Evolutionary conservation across 2,797 vertebrate genomes (phyloP), one percentile per base, ranked within the genome.

Genomic region (Garrulus glandarius): DNA sequence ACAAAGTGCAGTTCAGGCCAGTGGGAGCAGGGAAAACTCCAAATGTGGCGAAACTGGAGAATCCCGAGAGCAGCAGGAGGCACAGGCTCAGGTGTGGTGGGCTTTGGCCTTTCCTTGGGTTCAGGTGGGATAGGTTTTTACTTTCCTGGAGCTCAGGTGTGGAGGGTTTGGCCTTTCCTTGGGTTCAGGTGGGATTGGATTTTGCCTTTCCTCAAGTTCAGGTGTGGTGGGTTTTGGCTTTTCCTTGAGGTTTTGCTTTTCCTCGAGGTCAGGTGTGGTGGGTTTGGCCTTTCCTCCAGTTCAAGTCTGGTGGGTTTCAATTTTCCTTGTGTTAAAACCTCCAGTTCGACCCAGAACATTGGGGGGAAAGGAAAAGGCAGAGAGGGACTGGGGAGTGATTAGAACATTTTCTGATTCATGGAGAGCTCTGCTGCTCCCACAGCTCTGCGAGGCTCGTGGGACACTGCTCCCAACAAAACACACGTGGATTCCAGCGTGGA

Each of bases 141-240:
- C 26, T 46, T 26, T 34, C 43, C 32, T 64, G 1, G 8, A 15
- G 30, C 4, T 32, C 41, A 63, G 21, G 4, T 43, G 20, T 30
- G 29, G 3, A 13, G 46, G 23, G 7, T 60, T 60, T 41, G 6
- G 60, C 14, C 6, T 39, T 41, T 44, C 13, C 37, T 41, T 8
- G 2, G 5, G 39, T n/a, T 44, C 41, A n/a, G 11, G 4, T 44
- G 41, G 44, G 21, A 12, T 44, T 11, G 44, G 44, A 11, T 44
- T 64, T 64, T 14, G 5, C 17, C 11, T 30, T 53, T 53, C 20
- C 32, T 55, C 3, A 3, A 10, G 11, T 18, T 44, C 61, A 44
- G 30, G 0, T 34, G 43, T 13, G 43, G 2, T 10, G 23, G 32
- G 6, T 2, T 39, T 61, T 30, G 27, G 18, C 6, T 5, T 39